Base-by-base conservation (phyloP, 2,797 vertebrate species). In the Acrossocheilus wenchowensis region DNA sequence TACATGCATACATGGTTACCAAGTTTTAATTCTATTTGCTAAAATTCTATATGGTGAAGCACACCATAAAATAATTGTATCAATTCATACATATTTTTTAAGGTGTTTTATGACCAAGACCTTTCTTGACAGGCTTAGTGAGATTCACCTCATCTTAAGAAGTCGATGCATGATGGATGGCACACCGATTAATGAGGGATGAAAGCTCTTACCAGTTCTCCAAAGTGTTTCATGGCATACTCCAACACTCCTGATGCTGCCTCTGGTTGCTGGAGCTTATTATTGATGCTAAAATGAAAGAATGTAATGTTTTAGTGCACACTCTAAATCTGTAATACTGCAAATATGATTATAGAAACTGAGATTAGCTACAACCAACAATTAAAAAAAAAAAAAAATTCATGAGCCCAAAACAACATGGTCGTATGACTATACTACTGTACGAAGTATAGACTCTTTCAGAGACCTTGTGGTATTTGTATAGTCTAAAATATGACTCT, bases 201-300 rank as follows among this genome's bases (percentile, higher is more conserved):
- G 14, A 41, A 87, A 74, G 15, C 12, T 94, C 97, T 97, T 90
- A 99, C 98, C 97, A 99, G 93, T 90, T 99, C 98, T 62, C 98
- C 97, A 84, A 98, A 99, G 94, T 99, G 98, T 87, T 99, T 99
- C 98, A 99, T 99, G 93, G 98, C 98, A 2, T 99, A 99, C 82
- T 99, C 98, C 87, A 99, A 91, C 26, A 99, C 98, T 6, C 98
- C 98, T 1, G 98, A 96, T 6, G 98, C 98, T 0, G 98, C 98
- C 93, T 99, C 98, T 0, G 98, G 98, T 93, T 99, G 98, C 92
- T 99, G 98, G 23, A 99, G 95, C 92, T 99, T 99, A 90, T 99
- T 99, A 91, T 99, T 99, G 92, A 99, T 99, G 92, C 98, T 99
- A 95, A 84, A 94, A 74, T 84, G 2, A 88, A 30, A 83, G 5